Evolutionary conservation across 2,797 vertebrate genomes (phyloP), one percentile per base, ranked within the genome.

Genomic region (Mus minutoides): DNA sequence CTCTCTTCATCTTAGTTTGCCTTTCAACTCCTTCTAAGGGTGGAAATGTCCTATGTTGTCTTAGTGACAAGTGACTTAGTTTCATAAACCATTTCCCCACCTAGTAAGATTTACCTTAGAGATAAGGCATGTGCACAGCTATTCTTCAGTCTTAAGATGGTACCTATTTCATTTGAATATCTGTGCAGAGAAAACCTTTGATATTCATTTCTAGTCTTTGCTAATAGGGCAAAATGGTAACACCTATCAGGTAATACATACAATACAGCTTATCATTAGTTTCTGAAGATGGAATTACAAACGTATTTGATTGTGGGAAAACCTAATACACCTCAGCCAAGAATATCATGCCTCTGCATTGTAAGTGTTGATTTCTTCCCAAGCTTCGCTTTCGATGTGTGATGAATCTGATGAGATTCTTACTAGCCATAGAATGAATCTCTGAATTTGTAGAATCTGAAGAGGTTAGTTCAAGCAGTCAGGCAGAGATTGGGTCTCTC

Each of bases 201-300:
- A 80, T 79, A 88, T 95, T 88, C 88, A 90, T 79, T 86, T 92
- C 9, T 79, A 93, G 67, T 76, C 46, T 94, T 95, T 83, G 40
- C 80, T 95, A 90, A 93, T 60, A 84, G 92, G 60, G 31, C 10
- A 71, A 91, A 94, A 93, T 96, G n/a, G n/a, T 80, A 93, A 54
- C 0, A 49, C 3, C 1, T 64, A 3, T 52, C 46, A 52, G 79
- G 7, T 34, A 83, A 85, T 78, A 37, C n/a, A 46, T 69, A 31
- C 17, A 64, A 75, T 64, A 91, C 64, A 94, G 49, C 13, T 37
- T 77, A 12, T 29, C 37, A 43, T 7, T 85, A 24, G 3, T 88
- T 90, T 96, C 34, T 96, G n/a, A n/a, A 56, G 73, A 58, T 86
- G 12, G 82, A 83, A 89, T 94, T 86, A 76, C 0, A 90, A 73